phyloP scores from a whole-genome alignment of 1,140 invertebrate species.

The Ostrea denselamellosa region DNA sequence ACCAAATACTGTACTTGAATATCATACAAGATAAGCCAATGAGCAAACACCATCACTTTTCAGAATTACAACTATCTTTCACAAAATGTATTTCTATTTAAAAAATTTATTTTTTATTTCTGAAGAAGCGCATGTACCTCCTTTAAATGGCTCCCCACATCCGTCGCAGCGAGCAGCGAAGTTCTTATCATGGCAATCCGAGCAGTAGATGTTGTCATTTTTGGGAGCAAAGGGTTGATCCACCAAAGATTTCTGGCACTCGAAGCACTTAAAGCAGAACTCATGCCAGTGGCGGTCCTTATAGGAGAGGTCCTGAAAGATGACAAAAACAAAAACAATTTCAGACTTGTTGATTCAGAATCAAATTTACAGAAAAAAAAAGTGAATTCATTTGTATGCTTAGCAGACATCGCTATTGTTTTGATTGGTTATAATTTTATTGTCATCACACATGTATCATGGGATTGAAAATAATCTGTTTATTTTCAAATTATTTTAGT shows the following conservation, averaged over 20 bases:
- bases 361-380: no score
- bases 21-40: no score
- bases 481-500: no score
- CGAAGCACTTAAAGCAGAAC: slow-evolving; percentile 97
- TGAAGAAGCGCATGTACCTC: slow-evolving; percentile 85
- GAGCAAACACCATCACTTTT: neutral
- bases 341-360: neutral
- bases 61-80: neutral
- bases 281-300: slow-evolving; percentile 99
- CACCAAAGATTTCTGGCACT: slow-evolving; percentile 97
- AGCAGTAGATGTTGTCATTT: slow-evolving; percentile 96
- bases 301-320: slow-evolving; percentile 97
- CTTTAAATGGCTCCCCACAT: slow-evolving; percentile 98
- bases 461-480: no score
- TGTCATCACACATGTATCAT: no score
- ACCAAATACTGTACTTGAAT: no score
- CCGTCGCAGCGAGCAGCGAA: slow-evolving; percentile 99
- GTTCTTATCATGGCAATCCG: slow-evolving; percentile 98
- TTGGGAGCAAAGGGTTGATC: slow-evolving; percentile 99
- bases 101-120: neutral
- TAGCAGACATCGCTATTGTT: no score
- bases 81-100: neutral
- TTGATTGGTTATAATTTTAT: no score
- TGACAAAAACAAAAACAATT: slow-evolving; percentile 25
- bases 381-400: no score